Conservation (phyloP, 2,113 vertebrate genomes). For the Dunckerocampus dactyliophorus region DNA sequence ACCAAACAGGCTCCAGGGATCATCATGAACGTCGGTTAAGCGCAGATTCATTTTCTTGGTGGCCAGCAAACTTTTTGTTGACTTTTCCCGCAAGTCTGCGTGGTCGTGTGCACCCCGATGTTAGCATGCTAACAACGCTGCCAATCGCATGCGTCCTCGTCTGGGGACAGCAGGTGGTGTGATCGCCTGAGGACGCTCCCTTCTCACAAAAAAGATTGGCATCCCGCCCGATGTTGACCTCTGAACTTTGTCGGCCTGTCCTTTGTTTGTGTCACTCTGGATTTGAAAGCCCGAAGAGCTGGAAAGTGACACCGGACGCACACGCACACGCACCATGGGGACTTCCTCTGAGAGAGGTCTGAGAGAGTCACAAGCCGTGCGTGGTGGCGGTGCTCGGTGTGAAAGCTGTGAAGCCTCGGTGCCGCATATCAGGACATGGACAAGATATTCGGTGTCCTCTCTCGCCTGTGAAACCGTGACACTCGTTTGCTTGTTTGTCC, state of each 20-base stretch:
- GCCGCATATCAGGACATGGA: slow-evolving; percentile 72
- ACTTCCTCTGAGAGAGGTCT: slow-evolving; percentile 54
- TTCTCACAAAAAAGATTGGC: slow-evolving; percentile 46
- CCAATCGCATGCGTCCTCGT: no score
- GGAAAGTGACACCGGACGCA: slow-evolving; percentile 58
- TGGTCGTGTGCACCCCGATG: no score
- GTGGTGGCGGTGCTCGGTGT: slow-evolving; percentile 48
- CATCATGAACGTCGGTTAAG: no score
- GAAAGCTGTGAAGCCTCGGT: slow-evolving; percentile 67
- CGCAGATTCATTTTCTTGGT: no score
- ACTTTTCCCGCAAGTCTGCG: no score
- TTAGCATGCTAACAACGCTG: no score
- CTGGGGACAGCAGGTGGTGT: no score
- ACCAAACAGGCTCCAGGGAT: no score
- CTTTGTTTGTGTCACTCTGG: slow-evolving; percentile 56
- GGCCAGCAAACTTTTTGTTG: no score
- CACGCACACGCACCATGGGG: slow-evolving; percentile 50
- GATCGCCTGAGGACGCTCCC: neutral
- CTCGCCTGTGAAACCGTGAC: slow-evolving; percentile 60
- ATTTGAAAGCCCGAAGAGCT: slow-evolving; percentile 60
- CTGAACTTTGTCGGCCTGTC: slow-evolving; percentile 56
- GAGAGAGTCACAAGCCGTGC: slow-evolving; percentile 66
- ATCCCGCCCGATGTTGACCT: slow-evolving; percentile 59
- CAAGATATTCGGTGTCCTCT: slow-evolving; percentile 73
- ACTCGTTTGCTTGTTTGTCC: slow-evolving; percentile 71